These are phyloP conservation scores for Elachura formosa DNA, from an alignment of 2,113 vertebrate species.

Conservation along the genomic window DNA sequence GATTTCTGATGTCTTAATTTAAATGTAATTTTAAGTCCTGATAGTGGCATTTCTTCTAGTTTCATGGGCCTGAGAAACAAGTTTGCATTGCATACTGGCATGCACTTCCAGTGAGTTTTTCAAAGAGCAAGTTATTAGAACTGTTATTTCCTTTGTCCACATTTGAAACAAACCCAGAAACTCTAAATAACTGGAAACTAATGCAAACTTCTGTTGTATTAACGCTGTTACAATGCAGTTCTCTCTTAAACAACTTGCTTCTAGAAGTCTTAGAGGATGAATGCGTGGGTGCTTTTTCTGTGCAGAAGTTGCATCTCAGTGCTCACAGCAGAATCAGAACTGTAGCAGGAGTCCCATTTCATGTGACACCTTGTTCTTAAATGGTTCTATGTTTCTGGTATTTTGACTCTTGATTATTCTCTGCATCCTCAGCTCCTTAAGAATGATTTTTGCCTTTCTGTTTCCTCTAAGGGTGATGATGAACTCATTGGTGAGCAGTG, in stretches of 20 bases:
- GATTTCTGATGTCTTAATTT: not conserved
- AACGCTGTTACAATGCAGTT: not conserved
- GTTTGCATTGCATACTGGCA: not conserved
- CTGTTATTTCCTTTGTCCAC: not conserved
- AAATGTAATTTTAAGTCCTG: not conserved
- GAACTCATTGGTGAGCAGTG: not conserved
- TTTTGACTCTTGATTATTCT: slow-evolving; percentile 78
- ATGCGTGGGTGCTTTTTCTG: not conserved
- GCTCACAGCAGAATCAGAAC: not conserved
- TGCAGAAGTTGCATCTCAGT: not conserved
- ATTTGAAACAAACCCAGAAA: not conserved
- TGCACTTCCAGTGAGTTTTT: not conserved
- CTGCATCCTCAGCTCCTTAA: slow-evolving; percentile 81
- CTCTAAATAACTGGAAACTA: not conserved
- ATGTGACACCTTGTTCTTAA: slow-evolving; percentile 62
- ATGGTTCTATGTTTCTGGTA: slow-evolving; percentile 62
- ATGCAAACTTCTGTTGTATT: not conserved
- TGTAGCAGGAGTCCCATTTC: not conserved
- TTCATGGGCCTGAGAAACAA: not conserved
- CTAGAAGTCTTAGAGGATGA: not conserved
- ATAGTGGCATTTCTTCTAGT: not conserved
- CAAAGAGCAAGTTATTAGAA: not conserved
- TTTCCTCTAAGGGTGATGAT: not conserved
- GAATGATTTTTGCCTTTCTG: slow-evolving; percentile 74
- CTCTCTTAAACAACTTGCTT: not conserved